These are phyloP conservation scores for Acridotheres tristis DNA, from an alignment of 2,797 vertebrate species.

Conservation along the genomic window DNA sequence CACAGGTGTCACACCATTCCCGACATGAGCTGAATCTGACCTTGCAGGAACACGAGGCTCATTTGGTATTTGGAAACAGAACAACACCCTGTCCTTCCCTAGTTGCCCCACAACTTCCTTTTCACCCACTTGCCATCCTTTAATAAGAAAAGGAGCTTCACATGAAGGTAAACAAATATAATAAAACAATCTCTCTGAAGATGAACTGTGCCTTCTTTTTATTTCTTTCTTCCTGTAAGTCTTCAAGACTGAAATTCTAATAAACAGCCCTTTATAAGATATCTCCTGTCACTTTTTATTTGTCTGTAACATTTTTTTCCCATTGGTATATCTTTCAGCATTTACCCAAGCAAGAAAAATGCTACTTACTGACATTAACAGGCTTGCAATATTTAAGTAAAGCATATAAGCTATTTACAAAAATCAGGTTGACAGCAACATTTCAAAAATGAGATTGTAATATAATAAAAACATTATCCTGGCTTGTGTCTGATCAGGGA, in stretches of 20 bases:
- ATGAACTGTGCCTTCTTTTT: background rate
- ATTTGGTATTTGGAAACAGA: background rate
- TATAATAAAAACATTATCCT: constrained; percentile 14
- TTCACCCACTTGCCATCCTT: background rate
- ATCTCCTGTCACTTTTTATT: constrained; percentile 44
- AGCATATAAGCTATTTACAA: constrained; percentile 36
- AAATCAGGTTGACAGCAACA: background rate
- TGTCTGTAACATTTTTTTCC: constrained; percentile 25
- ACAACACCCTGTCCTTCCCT: background rate
- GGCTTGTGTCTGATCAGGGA: background rate
- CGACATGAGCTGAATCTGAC: constrained; percentile 23
- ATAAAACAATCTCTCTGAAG: constrained; percentile 38
- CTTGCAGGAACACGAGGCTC: constrained; percentile 33
- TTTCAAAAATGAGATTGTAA: constrained; percentile 40
- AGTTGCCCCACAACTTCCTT: background rate
- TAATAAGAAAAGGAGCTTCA: constrained; percentile 30
- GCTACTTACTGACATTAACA: background rate
- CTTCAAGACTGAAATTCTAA: constrained; percentile 12
- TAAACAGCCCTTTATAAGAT: constrained; percentile 49
- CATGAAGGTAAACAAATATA: background rate
- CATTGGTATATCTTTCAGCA: background rate
- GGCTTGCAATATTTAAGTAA: constrained; percentile 47
- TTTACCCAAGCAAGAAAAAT: background rate
- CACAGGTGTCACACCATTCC: background rate
- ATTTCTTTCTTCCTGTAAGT: background rate